A percentile compares a stretch with the other conserved stretches of the same genome.
Evolutionary conservation across 2,113 vertebrate species (phyloP).

Genomic region (Pelmatolapia mariae): DNA sequence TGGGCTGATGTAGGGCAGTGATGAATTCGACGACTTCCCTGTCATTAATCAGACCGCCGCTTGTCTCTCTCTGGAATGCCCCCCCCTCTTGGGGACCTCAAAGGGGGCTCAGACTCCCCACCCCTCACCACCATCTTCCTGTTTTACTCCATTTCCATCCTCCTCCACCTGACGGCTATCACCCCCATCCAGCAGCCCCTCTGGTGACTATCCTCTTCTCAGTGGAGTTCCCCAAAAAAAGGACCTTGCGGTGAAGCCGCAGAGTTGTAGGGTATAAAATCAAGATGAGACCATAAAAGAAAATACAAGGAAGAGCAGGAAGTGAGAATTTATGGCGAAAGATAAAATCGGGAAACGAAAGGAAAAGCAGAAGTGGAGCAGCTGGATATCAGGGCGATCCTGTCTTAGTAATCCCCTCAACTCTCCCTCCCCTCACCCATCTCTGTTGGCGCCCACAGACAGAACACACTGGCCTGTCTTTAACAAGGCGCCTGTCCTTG

Average conservation of each 20-base stretch:
- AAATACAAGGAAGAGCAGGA: not conserved
- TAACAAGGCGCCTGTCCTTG: conserved; percentile 64
- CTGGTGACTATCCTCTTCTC: conserved; percentile 1
- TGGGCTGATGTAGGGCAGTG: conserved; percentile 45
- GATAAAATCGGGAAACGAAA: not conserved
- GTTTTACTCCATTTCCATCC: not conserved
- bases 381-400: not conserved
- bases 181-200: not conserved
- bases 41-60: conserved; percentile 59
- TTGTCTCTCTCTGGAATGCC: conserved; percentile 26
- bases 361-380: not conserved
- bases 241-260: not conserved
- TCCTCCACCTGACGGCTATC: not conserved
- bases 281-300: not conserved
- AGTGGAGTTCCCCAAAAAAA: not conserved
- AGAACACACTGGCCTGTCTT: conserved; percentile 37
- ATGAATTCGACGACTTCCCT: conserved; percentile 41
- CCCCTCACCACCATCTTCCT: not conserved
- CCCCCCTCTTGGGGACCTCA: not conserved
- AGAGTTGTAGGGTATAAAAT: not conserved
- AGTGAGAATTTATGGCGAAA: not conserved
- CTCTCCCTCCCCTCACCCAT: not conserved
- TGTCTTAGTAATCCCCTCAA: not conserved
- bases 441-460: conserved; percentile 2
- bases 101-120: not conserved